Evolutionary conservation across 2,113 vertebrate genomes (phyloP).

Genomic region (Catharus minimus): DNA sequence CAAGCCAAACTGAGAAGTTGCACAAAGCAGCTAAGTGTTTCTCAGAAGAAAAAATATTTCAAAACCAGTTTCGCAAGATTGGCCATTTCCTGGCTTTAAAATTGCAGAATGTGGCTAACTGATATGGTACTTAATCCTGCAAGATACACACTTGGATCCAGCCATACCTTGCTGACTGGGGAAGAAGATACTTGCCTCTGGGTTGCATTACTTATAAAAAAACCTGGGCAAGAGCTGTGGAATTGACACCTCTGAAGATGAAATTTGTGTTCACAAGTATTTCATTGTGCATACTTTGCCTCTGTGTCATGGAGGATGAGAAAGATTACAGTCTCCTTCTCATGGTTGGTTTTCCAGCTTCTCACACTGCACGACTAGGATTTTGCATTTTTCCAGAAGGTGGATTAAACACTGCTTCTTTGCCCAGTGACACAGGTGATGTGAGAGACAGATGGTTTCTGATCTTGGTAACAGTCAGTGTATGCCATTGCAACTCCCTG

Average conservation of each 20-base stretch:
- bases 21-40: not conserved
- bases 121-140: accelerated
- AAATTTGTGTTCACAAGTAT: not conserved
- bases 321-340: not conserved
- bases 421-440: not conserved
- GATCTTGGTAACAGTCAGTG: not conserved
- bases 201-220: not conserved
- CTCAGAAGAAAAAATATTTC: not conserved
- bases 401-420: not conserved
- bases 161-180: not conserved
- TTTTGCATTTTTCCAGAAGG: not conserved
- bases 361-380: not conserved
- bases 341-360: not conserved
- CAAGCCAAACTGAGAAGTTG: not conserved
- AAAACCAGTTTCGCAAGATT: not conserved
- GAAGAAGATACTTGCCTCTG: not conserved
- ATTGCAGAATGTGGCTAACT: not conserved
- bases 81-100: not conserved
- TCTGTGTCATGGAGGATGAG: not conserved
- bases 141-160: not conserved
- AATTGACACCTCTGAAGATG: not conserved
- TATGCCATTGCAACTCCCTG: not conserved
- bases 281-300: not conserved
- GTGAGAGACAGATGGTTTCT: not conserved
- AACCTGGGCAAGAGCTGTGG: not conserved